These are phyloP conservation scores for Bombus ignitus DNA, from an alignment of 1,140 invertebrate species.

Conservation along the genomic window DNA sequence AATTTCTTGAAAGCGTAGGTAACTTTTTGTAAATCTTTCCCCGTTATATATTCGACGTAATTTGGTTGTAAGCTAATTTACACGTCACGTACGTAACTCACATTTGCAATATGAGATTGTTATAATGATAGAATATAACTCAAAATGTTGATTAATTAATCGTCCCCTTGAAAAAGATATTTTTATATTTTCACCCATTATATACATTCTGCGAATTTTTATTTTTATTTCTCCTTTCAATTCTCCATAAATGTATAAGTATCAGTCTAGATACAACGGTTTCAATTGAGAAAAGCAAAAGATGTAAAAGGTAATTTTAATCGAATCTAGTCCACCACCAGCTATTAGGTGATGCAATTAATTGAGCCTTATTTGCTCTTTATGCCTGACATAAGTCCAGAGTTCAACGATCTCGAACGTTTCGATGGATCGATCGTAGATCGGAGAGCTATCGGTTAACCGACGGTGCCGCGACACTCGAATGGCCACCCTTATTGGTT, in stretches of 20 bases:
- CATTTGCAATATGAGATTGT: no score
- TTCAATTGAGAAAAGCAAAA: neutral
- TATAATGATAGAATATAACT: no score
- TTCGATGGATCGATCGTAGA: conserved; percentile 32
- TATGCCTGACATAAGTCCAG: neutral
- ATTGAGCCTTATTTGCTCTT: conserved; percentile 18
- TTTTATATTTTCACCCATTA: no score
- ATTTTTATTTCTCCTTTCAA: neutral
- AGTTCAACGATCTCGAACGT: conserved; percentile 39
- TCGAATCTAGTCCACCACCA: neutral
- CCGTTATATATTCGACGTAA: neutral
- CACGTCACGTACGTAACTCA: no score
- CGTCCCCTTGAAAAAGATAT: no score
- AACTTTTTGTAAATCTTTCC: neutral
- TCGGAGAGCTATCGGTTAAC: conserved; percentile 44
- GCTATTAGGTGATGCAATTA: neutral
- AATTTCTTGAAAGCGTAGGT: neutral
- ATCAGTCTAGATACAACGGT: neutral
- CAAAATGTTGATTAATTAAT: no score
- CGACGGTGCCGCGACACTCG: conserved; percentile 41
- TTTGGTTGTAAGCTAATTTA: neutral
- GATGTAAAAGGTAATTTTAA: neutral
- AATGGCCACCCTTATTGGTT: conserved; percentile 49
- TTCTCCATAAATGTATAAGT: neutral
- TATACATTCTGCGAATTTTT: no score